These are phyloP conservation scores for Neodiprion virginianus DNA, from an alignment of 1,140 invertebrate genomes.

Conservation along the genomic window DNA sequence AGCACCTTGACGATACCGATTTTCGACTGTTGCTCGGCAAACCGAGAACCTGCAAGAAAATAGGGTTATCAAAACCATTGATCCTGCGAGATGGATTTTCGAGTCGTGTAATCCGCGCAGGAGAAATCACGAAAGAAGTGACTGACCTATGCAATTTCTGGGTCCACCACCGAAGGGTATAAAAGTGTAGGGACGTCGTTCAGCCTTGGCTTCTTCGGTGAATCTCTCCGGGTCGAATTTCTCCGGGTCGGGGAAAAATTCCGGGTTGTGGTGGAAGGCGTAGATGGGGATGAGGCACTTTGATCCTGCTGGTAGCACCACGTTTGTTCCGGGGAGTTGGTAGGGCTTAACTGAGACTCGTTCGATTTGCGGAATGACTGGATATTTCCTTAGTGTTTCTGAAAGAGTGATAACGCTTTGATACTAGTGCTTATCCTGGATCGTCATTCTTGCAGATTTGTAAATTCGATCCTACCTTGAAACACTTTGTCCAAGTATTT, in stretches of 20 bases:
- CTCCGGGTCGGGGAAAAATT: conserved; percentile 70
- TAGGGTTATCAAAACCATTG: too few relatives aligned
- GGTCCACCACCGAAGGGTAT: conserved; percentile 68
- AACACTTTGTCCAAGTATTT: conserved; percentile 60
- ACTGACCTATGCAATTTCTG: conserved; percentile 63
- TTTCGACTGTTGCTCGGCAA: not conserved
- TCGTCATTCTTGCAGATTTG: too few relatives aligned
- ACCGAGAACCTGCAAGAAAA: not conserved
- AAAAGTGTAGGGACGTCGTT: conserved; percentile 54
- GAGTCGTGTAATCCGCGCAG: too few relatives aligned
- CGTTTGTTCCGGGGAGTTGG: conserved; percentile 57
- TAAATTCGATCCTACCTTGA: conserved; percentile 35
- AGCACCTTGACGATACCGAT: not conserved
- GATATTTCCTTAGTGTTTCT: conserved; percentile 68
- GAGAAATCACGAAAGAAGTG: too few relatives aligned
- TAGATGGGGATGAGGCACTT: conserved; percentile 63
- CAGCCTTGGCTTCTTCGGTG: conserved; percentile 54
- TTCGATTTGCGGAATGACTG: conserved; percentile 61
- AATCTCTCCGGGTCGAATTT: conserved; percentile 76
- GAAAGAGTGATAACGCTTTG: conserved; percentile 11
- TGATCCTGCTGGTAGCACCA: conserved; percentile 60
- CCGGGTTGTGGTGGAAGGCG: conserved; percentile 70
- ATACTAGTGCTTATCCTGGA: too few relatives aligned
- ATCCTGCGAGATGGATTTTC: too few relatives aligned
- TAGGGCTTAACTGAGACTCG: conserved; percentile 62